These are phyloP conservation scores for Melanaphis sacchari DNA, from an alignment of 1,140 invertebrate species.

Conservation along the genomic window DNA sequence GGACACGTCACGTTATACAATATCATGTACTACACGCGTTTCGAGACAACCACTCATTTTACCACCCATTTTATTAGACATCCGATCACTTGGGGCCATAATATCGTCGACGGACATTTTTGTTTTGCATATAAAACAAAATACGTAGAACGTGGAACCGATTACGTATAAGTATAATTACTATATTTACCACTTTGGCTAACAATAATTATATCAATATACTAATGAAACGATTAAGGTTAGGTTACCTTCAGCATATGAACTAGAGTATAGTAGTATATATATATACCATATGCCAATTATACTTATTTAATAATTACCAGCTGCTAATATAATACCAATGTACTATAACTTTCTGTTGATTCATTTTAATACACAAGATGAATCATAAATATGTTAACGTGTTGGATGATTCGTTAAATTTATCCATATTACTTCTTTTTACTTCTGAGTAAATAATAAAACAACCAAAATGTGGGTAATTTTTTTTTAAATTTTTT, in stretches of 20 bases:
- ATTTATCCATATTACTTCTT: neutral
- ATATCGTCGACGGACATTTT: neutral
- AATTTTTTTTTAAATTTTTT: neutral
- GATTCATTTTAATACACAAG: neutral
- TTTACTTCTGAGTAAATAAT: neutral
- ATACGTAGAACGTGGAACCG: neutral
- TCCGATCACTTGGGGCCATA: neutral
- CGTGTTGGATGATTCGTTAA: neutral
- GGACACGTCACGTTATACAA: neutral
- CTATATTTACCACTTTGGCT: neutral
- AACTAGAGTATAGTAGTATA: neutral
- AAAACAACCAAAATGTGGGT: neutral
- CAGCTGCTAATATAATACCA: neutral
- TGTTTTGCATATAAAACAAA: neutral
- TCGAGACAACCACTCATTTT: neutral
- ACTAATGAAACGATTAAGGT: neutral
- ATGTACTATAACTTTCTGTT: neutral
- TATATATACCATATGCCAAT: neutral
- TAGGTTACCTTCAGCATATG: neutral
- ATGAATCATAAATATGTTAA: neutral
- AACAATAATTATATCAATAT: neutral
- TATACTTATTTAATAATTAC: neutral
- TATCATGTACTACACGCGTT: neutral
- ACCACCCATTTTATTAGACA: neutral
- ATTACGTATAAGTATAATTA: neutral